Evolutionary conservation across 2,797 vertebrate species (phyloP), one percentile per base, ranked within the genome.

Genomic region (Cynopterus sphinx): DNA sequence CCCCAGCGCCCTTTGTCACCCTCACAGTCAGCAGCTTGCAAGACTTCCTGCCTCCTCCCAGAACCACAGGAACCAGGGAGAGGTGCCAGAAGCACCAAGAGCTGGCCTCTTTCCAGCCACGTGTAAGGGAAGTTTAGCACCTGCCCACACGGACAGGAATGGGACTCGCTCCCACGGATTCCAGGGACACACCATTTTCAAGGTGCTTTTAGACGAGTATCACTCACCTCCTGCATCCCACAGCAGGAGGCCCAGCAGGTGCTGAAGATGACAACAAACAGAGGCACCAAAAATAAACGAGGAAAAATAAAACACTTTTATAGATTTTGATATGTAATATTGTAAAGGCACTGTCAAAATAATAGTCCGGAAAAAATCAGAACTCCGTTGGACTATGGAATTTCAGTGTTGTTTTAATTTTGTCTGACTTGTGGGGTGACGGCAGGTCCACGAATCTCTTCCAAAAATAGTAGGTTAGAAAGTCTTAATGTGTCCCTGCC

Each of bases 31-130:
- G 33, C 63, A 91, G 70, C 59, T 67, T 67, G 57, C 39, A 53
- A 94, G 95, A 83, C 75, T 90, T 85, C 86, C 95, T 94, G 83
- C n/a, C 83, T 59, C 43, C 67, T 67, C 67, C 51, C 22, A 17
- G 15, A 28, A 41, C 46, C 71, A 19, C 73, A 53, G 91, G 26
- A 61, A 41, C 73, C 15, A 8, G 0, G 53, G 61, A 81, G 83
- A 90, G 26, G 28, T 26, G 26, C 24, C 84, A n/a, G 1, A 31
- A 6, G n/a, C 87, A 49, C 67, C 1, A 1, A 85, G 73, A 53
- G 75, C 75, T 85, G 96, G 92, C 55, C 77, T 19, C 73, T 11
- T 77, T 65, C 93, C 94, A 67, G 57, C 59, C 85, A 21, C 24
- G 0, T 17, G 51, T 22, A 5, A 22, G 19, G 24, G 24, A 46